phyloP scores from a whole-genome alignment of 1,140 invertebrate genomes.

The Holotrichia oblita region DNA sequence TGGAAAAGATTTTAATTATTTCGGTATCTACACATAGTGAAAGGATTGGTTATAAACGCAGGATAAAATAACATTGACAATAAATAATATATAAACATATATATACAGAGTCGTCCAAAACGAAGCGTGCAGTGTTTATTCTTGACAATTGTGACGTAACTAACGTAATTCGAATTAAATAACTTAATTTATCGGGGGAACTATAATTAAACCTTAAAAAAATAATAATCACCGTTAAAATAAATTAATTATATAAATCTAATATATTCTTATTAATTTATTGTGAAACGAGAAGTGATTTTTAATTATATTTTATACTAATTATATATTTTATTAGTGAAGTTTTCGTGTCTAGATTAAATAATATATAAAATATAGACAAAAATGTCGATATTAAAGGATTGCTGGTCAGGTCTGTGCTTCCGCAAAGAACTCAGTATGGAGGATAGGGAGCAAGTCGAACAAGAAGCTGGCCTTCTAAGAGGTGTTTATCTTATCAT shows the following conservation, averaged over 20 bases:
- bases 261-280: neutral
- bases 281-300: constrained; percentile 5
- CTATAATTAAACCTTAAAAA: no score
- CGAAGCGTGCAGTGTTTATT: neutral
- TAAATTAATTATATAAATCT: constrained; percentile 3
- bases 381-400: constrained; percentile 23
- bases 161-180: neutral
- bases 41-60: neutral
- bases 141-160: neutral
- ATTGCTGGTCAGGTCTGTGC: constrained; percentile 3
- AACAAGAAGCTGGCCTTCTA: constrained; percentile 22
- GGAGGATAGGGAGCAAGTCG: constrained; percentile 18
- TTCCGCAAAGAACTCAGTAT: constrained; percentile 17
- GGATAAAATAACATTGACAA: constrained; percentile 3
- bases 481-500: constrained; percentile 3
- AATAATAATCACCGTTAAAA: neutral
- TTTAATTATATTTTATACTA: constrained; percentile 6
- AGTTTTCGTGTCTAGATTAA: neutral
- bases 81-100: neutral
- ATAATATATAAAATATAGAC: neutral
- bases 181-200: neutral
- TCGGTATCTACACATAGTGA: neutral
- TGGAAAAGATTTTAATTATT: neutral
- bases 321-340: neutral
- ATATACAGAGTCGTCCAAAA: neutral